Evolutionary conservation across 2,797 vertebrate genomes (phyloP).

Genomic region (Smutsia temminckii): DNA sequence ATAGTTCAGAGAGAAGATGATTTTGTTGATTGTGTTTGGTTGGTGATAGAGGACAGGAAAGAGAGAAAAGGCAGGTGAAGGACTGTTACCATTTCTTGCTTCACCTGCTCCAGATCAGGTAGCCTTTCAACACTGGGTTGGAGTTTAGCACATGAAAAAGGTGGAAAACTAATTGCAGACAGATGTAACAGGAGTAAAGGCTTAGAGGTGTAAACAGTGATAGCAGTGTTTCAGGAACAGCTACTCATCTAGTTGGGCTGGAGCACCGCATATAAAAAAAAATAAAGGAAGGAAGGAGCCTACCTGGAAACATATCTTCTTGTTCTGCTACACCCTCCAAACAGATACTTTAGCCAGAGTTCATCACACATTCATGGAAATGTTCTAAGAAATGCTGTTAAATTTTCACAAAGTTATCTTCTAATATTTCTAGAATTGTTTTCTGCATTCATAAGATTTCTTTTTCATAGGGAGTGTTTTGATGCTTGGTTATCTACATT

Average conservation of each 20-base stretch:
- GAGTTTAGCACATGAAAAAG: background rate
- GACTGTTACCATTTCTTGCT: background rate
- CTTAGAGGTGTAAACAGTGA: background rate
- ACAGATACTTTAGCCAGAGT: background rate
- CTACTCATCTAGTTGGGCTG: background rate
- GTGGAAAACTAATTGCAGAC: background rate
- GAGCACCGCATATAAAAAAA: background rate
- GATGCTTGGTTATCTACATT: background rate
- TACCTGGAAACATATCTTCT: background rate
- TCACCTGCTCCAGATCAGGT: background rate
- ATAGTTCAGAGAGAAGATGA: background rate
- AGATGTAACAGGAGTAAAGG: background rate
- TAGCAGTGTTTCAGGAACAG: background rate
- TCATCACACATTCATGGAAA: background rate
- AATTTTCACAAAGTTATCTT: slow-evolving; percentile 10
- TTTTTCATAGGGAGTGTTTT: slow-evolving; percentile 2
- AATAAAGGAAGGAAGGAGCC: background rate
- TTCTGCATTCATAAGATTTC: background rate
- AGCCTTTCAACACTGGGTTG: background rate
- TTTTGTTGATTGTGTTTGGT: background rate
- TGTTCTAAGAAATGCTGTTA: background rate
- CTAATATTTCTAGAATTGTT: background rate
- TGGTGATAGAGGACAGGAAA: background rate
- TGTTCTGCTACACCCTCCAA: background rate
- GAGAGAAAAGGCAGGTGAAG: background rate